Evolutionary conservation across 2,113 vertebrate species (phyloP).

Genomic region (Mirza zaza): DNA sequence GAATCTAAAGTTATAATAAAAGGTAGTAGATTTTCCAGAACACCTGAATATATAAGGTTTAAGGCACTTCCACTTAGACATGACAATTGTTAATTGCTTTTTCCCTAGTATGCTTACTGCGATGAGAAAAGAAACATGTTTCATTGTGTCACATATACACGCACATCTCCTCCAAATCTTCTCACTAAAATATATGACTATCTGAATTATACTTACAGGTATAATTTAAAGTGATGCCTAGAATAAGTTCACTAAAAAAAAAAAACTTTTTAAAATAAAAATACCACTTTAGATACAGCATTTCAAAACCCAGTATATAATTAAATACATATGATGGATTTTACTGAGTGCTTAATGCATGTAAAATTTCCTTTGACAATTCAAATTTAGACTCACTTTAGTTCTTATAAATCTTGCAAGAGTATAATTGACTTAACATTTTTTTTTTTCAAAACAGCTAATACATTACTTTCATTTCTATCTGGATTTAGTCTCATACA

Average conservation of each 20-base stretch:
- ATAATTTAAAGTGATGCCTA: constrained; percentile 62
- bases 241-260: constrained; percentile 41
- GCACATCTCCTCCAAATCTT: not conserved
- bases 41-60: not conserved
- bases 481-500: constrained; percentile 81
- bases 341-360: constrained; percentile 83
- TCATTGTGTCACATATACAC: not conserved
- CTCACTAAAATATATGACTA: constrained; percentile 21
- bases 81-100: not conserved
- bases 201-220: constrained; percentile 40
- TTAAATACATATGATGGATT: constrained; percentile 86
- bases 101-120: not conserved
- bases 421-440: constrained; percentile 86
- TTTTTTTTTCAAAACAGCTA: constrained; percentile 81
- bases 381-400: constrained; percentile 87
- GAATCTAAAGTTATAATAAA: constrained; percentile 18
- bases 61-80: not conserved
- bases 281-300: constrained; percentile 66
- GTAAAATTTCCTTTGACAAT: constrained; percentile 88
- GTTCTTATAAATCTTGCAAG: constrained; percentile 87
- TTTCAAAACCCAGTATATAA: constrained; percentile 84
- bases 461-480: constrained; percentile 83
- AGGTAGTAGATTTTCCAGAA: not conserved
- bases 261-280: constrained; percentile 58
- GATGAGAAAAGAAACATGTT: not conserved